Base-by-base conservation (phyloP, 1,140 invertebrate genomes). In the Zeugodacus cucurbitae region DNA sequence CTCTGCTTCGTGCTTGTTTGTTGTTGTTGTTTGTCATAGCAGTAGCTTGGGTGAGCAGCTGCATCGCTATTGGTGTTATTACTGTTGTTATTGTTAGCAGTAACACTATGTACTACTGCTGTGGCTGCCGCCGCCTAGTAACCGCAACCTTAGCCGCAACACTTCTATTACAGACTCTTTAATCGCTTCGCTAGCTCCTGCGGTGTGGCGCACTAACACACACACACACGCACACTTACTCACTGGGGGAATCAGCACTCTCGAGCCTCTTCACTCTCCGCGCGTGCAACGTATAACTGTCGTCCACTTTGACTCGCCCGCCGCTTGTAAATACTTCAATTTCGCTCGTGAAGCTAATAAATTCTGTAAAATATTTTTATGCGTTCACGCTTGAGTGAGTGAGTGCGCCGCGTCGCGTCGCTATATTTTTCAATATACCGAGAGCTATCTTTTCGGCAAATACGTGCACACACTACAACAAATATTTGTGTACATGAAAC, bases 321-420 rank as follows among this genome's bases (percentile, higher is more conserved):
- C 34, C 67, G 67, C 67, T 70, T 74, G 67, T 74, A 74, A 74
- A 74, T 74, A 74, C 67, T 74, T 74, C 67, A 74, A 74, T 74
- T 74, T 74, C 34, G 37, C 67, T 20, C 14, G 34, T 74, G 67
- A 74, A 74, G 67, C 67, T 74, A 74, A 74, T 74, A 74, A 74
- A 74, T 74, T 74, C 34, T 74, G 67, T 74, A 74, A 41, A 74
- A 74, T 74, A 74, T 74, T 74, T 74, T 74, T 74, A 67, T 67
- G 64, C 64, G 64, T 67, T 34, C 26, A 34, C 64, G 64, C 64
- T 67, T 67, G 64, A 67, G 64, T 32, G 29, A 20, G 29, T 32
- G 32, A 32, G 29, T 26, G 29, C 22, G 58, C 10, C 58, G 29
- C 64, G 14, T 32, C 58, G 29, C 64, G 14, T 32, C 64, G 64